These are phyloP conservation scores for Heliconius aoede DNA, from an alignment of 2,888 invertebrate genomes.

Conservation along the genomic window DNA sequence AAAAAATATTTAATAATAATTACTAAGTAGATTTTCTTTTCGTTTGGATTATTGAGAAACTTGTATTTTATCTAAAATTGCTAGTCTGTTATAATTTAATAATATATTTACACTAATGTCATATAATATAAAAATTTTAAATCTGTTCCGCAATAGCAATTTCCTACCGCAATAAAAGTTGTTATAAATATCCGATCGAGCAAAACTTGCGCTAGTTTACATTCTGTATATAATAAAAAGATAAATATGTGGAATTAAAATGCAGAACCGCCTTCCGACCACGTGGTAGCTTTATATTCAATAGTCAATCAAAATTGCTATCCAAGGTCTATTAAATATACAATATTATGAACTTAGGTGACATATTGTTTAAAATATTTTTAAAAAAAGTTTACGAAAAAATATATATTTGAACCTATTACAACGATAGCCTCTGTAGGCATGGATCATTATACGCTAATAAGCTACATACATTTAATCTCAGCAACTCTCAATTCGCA, in stretches of 20 bases:
- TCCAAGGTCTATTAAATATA: background rate
- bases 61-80: too few species aligned
- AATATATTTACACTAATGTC: background rate
- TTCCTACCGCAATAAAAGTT: slow-evolving; percentile 3
- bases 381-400: background rate
- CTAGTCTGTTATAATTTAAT: background rate
- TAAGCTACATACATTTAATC: background rate
- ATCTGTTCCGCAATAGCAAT: background rate
- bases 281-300: background rate
- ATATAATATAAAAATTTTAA: background rate
- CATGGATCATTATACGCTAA: slow-evolving; percentile 3
- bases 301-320: background rate
- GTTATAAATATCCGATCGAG: background rate
- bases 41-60: too few species aligned
- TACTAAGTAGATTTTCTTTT: too few species aligned
- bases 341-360: background rate
- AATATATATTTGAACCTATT: background rate
- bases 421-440: background rate
- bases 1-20: too few species aligned
- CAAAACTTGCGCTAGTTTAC: too few species aligned
- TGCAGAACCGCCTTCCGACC: background rate
- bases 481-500: background rate
- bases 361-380: background rate
- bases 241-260: background rate
- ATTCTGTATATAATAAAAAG: too few species aligned